Evolutionary conservation across 2,797 vertebrate species (phyloP).

Genomic region (Prunella strophiata): DNA sequence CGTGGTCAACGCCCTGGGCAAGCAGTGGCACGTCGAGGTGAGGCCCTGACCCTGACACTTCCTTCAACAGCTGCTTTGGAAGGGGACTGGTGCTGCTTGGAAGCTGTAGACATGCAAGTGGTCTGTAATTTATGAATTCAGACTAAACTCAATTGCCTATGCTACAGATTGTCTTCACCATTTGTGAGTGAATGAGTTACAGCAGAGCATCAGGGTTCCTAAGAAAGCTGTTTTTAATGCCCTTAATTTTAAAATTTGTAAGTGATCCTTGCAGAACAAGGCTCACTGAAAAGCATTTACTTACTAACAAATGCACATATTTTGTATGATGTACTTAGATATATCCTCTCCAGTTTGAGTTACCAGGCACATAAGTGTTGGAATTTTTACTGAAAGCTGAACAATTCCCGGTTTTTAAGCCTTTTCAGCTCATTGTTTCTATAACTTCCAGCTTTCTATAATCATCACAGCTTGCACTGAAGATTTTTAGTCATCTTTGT

Average conservation of each 20-base stretch:
- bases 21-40: constrained; percentile 83
- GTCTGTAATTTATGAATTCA: neutral
- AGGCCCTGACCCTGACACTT: neutral
- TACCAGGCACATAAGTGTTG: neutral
- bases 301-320: neutral
- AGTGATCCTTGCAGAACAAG: neutral
- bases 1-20: constrained; percentile 80
- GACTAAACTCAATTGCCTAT: neutral
- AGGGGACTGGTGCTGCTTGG: neutral
- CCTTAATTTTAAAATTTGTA: neutral
- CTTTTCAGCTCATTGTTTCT: neutral
- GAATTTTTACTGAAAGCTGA: neutral
- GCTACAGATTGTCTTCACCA: neutral
- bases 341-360: neutral
- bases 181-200: neutral
- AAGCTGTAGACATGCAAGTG: neutral
- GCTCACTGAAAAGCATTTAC: neutral
- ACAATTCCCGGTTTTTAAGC: neutral
- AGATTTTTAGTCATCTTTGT: neutral
- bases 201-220: neutral
- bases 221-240: neutral
- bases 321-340: neutral
- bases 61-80: neutral
- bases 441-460: neutral
- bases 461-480: neutral